Base-by-base conservation (phyloP, 2,888 invertebrate genomes). In the Noctua pronuba region DNA sequence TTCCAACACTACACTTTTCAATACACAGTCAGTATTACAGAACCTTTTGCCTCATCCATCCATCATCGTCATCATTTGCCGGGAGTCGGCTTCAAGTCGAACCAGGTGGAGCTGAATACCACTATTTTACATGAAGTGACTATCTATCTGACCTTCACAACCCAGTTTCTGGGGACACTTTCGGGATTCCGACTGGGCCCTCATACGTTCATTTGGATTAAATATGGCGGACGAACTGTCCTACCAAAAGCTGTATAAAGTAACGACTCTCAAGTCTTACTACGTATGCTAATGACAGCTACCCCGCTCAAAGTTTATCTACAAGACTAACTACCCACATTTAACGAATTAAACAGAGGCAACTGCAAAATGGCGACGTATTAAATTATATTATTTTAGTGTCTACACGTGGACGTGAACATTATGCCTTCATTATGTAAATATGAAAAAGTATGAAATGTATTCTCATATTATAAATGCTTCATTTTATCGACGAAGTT, bases 251-350 rank as follows among this genome's bases (percentile, higher is more conserved):
- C 73, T 24, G 28, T 16, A 16, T 31, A 65, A 31, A 49, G 11
- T 31, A 55, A 82, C 38, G 31, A 35, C 13, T 41, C 41, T 16
- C 21, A 46, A 73, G 46, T 69, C 0, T 65, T 2, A n/a, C 49
- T 38, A 41, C 16, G n/a, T 80, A 66, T 71, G 85, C 49, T 49
- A 67, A 73, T 71, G 85, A 80, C 74, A 80, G 74, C 41, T 49
- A 52, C 81, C 67, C 55, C 1, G 21, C 66, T 85, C 67, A 85
- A 80, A 81, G 49, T 58, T 74, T 85, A 82, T 85, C 85, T 82
- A 21, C 35, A 55, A 66, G 41, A 66, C 31, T 16, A n/a, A 77
- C 65, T 60, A 55, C 64, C 69, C 65, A 49, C 68, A 65, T n/a
- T 58, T n/a, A 18, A 16, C 16, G 11, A 83, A 68, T 68, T 41